These are phyloP conservation scores for Sula dactylatra DNA, from an alignment of 2,113 vertebrate species.

Conservation along the genomic window DNA sequence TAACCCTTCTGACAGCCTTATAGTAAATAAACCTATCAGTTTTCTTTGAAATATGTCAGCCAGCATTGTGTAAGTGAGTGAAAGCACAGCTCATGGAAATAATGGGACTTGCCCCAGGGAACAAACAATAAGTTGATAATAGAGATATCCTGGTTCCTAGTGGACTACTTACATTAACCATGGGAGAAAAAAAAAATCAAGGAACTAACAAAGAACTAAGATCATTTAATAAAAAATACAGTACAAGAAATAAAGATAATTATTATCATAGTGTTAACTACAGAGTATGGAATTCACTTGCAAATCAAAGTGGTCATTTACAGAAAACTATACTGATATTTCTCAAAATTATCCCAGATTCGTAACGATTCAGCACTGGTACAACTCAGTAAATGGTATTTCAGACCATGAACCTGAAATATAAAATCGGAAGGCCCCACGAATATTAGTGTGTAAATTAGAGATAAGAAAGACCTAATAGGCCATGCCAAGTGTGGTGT, in stretches of 20 bases:
- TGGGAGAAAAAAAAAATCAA: neutral
- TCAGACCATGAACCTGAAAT: neutral
- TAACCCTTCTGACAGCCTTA: neutral
- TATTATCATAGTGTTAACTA: neutral
- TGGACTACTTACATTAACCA: neutral
- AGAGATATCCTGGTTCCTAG: neutral
- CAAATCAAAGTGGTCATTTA: neutral
- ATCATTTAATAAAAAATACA: neutral
- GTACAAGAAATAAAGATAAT: neutral
- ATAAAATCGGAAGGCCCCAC: neutral
- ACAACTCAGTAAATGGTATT: neutral
- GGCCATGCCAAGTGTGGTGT: neutral
- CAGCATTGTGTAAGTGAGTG: neutral
- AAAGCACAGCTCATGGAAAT: neutral
- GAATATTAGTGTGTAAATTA: neutral
- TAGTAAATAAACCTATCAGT: neutral
- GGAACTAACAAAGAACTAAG: neutral
- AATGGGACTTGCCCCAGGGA: neutral
- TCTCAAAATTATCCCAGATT: neutral
- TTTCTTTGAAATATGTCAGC: conserved; percentile 2
- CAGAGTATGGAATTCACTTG: neutral
- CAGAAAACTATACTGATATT: neutral
- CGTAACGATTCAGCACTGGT: neutral
- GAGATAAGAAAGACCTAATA: neutral
- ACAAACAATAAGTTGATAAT: neutral